These are phyloP conservation scores for Scylla paramamosain DNA, from an alignment of 1,140 invertebrate genomes.

Conservation along the genomic window DNA sequence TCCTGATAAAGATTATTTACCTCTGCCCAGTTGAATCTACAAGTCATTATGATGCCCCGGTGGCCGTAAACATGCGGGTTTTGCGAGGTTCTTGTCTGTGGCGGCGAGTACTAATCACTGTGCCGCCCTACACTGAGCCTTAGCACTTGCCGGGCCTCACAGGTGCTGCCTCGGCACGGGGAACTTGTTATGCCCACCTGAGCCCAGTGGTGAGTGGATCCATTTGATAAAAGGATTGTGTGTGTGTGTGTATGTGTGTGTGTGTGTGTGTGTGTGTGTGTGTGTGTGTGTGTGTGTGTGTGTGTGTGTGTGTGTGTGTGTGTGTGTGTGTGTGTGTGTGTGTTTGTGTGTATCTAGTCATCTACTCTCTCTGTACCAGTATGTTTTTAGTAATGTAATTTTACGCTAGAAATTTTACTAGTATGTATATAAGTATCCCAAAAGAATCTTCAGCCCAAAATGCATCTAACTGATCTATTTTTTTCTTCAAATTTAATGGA, in stretches of 20 bases:
- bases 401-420: no score
- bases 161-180: neutral
- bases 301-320: neutral
- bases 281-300: conserved; percentile 20
- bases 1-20: conserved; percentile 16
- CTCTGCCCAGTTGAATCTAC: neutral
- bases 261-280: conserved; percentile 20
- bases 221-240: neutral
- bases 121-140: neutral
- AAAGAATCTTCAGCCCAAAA: no score
- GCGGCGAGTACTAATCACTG: neutral
- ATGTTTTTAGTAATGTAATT: no score
- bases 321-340: no score
- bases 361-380: no score
- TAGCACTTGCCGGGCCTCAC: neutral
- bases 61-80: neutral
- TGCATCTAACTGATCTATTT: no score
- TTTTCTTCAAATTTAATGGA: no score
- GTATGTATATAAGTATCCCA: no score
- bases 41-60: neutral
- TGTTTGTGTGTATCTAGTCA: no score
- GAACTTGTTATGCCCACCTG: neutral
- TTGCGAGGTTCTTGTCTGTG: neutral
- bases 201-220: neutral
- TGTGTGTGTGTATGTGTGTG: neutral